Percentiles rank a stretch among this genome's conserved stretches.
Evolutionary conservation across 23 tunicate genomes (phyloP).

Genomic region (Ciona savignyi): DNA sequence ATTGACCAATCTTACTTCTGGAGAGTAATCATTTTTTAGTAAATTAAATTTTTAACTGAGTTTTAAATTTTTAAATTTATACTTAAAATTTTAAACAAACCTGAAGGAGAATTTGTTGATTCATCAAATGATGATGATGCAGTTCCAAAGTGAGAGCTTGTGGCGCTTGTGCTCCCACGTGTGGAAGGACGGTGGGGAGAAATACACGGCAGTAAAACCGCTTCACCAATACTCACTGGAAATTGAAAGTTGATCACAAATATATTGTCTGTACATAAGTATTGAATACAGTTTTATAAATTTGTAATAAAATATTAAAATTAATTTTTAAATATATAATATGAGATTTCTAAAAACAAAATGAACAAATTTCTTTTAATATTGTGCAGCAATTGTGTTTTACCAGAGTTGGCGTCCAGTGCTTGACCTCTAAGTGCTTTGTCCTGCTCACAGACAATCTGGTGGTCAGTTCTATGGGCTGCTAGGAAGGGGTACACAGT

Average conservation of each 20-base stretch:
- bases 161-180: slow-evolving; percentile 89
- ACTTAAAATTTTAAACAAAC: no score
- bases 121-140: slow-evolving; percentile 60
- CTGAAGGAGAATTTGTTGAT: slow-evolving; percentile 59
- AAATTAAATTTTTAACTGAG: no score
- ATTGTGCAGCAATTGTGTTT: neutral
- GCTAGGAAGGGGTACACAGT: slow-evolving; percentile 91
- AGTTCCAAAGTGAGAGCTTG: slow-evolving; percentile 84
- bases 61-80: no score
- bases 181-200: slow-evolving; percentile 84
- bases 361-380: neutral
- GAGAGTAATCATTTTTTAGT: no score
- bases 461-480: slow-evolving; percentile 83
- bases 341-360: neutral
- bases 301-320: neutral
- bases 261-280: no score
- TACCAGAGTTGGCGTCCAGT: slow-evolving; percentile 64
- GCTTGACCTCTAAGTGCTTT: slow-evolving; percentile 47
- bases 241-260: slow-evolving; percentile 5
- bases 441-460: slow-evolving; percentile 88
- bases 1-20: no score
- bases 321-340: neutral
- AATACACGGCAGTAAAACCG: slow-evolving; percentile 71
- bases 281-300: neutral
- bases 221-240: slow-evolving; percentile 78